Conservation (phyloP, 2,888 invertebrate genomes). For the Limnephilus rhombicus region DNA sequence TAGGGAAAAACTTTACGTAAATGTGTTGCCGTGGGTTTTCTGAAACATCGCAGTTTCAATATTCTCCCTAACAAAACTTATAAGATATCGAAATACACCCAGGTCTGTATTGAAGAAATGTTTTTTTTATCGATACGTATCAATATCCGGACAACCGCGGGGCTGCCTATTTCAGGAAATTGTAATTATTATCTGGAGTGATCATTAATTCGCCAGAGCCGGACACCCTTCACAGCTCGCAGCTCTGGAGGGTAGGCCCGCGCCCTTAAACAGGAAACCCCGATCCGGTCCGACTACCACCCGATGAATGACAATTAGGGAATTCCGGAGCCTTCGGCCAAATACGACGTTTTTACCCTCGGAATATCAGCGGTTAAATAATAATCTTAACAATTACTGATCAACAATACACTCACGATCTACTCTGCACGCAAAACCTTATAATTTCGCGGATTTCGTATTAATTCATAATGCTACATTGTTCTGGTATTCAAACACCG, state of each 20-base stretch:
- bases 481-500: neutral
- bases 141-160: slow-evolving; percentile 38
- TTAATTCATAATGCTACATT: neutral
- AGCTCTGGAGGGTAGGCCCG: neutral
- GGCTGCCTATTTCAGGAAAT: slow-evolving; percentile 30
- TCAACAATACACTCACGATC: neutral
- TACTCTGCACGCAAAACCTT: neutral
- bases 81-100: neutral
- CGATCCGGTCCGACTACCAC: neutral
- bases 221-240: neutral
- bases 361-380: slow-evolving; percentile 8
- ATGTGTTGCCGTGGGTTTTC: neutral
- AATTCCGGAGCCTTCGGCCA: slow-evolving; percentile 45
- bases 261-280: slow-evolving; percentile 39
- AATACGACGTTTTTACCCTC: slow-evolving; percentile 8
- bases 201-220: slow-evolving; percentile 41
- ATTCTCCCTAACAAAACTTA: neutral
- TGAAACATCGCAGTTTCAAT: neutral
- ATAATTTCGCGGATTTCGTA: neutral
- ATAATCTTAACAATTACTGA: slow-evolving; percentile 5
- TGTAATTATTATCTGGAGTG: slow-evolving; percentile 46
- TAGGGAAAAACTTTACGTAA: slow-evolving; percentile 28
- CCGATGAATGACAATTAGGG: slow-evolving; percentile 57
- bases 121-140: neutral
- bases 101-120: neutral